Percentiles rank a stretch among this genome's conserved stretches.
Conservation (phyloP, 2,113 vertebrate genomes). For the Plotosus lineatus region DNA sequence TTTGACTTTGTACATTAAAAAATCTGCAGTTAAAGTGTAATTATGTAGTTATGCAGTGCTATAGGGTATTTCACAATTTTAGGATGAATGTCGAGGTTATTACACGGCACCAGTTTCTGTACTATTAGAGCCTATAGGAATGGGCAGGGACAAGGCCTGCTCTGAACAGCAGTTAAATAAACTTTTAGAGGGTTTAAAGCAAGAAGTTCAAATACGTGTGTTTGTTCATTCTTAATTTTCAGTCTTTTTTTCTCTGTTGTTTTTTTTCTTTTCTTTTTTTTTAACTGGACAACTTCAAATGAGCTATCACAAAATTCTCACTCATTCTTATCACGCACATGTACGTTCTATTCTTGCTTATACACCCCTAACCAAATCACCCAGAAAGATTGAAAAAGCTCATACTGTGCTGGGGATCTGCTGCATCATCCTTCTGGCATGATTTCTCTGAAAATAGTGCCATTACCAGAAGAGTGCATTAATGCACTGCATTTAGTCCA, state of each 20-base stretch:
- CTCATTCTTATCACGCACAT: conserved; percentile 25
- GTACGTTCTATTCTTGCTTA: conserved; percentile 4
- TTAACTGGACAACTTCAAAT: neutral
- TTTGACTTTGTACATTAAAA: too few species aligned
- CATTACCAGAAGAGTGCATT: neutral
- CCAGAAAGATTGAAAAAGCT: neutral
- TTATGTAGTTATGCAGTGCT: neutral
- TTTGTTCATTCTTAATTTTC: too few species aligned
- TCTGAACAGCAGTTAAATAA: neutral
- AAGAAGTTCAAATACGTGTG: neutral
- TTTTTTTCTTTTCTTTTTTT: neutral
- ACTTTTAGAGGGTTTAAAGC: neutral
- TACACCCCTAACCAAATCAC: conserved; percentile 4
- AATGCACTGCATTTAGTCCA: neutral
- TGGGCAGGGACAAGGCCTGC: neutral
- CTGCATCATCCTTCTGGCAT: neutral
- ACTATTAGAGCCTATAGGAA: neutral
- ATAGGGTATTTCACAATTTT: neutral
- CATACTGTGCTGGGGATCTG: neutral
- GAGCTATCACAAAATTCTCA: neutral
- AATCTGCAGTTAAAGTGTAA: too few species aligned
- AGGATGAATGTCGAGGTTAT: neutral
- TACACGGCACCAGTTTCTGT: neutral
- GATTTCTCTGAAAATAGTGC: neutral
- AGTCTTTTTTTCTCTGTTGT: too few species aligned